Base-by-base conservation (phyloP, 2,888 invertebrate species). In the Epirrita christyi region DNA sequence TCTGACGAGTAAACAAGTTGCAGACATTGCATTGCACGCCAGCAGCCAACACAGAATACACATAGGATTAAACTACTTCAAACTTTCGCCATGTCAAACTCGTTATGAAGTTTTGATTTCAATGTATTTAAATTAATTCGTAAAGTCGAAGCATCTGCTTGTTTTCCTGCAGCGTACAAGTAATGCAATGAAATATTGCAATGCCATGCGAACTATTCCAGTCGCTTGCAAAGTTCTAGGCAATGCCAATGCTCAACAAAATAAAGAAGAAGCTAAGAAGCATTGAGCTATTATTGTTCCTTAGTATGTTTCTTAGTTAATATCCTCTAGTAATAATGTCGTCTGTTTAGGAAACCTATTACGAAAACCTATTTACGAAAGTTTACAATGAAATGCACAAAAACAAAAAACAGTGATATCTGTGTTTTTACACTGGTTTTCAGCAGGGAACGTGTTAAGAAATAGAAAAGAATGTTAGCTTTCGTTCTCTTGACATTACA, bases 61-160 rank as follows among this genome's bases (percentile, higher is more conserved):
- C 21, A n/a, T 21, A 21, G 57, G 61, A 53, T 58, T 59, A 45
- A 61, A 70, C 66, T 63, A 57, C 63, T 66, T 60, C 61, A 65
- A 71, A 66, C 51, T 61, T 67, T 63, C 59, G 62, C 55, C 70
- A 66, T 67, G 71, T 67, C 68, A 64, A 71, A 71, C 70, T 74
- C 62, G 68, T 73, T 70, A 67, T 59, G 58, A 72, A 75, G 72
- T 75, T 77, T 70, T 73, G 65, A 61, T 69, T 67, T 68, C 71
- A 73, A 74, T 74, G 59, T 77, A 76, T 76, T 78, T 70, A 75
- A 81, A 81, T 83, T 71, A 79, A 80, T 80, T 77, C 76, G 43
- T 57, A 65, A 70, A 75, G 67, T 70, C 66, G 60, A 66, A 67
- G 64, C 71, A 67, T 72, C 73, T 75, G 72, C 63, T 67, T 70